Evolutionary conservation across 2,797 vertebrate species (phyloP).

Genomic region (Epinephelus coioides): DNA sequence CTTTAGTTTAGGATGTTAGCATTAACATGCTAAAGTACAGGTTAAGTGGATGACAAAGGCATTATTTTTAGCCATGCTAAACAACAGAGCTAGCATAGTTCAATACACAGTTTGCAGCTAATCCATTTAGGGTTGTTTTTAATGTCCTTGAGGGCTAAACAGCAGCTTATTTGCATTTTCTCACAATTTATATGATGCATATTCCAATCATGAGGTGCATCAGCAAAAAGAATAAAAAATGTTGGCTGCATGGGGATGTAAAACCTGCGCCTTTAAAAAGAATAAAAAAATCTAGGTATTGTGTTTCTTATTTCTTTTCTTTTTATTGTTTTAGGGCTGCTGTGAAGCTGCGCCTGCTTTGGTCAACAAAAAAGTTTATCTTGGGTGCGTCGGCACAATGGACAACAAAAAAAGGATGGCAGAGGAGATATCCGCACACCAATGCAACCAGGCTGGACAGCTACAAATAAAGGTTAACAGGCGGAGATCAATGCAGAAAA

Average conservation of each 20-base stretch:
- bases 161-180: neutral
- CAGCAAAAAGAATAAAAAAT: neutral
- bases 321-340: no score
- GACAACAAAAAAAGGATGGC: no score
- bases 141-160: neutral
- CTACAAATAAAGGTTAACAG: no score
- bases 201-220: neutral
- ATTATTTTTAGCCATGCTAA: neutral
- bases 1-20: neutral
- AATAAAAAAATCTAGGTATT: neutral
- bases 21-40: neutral
- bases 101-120: neutral
- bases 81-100: no score
- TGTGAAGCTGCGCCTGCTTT: no score
- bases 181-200: neutral
- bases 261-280: neutral
- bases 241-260: neutral
- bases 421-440: no score
- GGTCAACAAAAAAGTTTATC: no score
- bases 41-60: neutral
- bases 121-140: neutral
- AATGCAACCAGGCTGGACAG: no score
- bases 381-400: no score
- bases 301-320: neutral
- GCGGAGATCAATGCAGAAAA: no score